Evolutionary conservation across 2,888 invertebrate species (phyloP).

Genomic region (Eucera pruinosa): DNA sequence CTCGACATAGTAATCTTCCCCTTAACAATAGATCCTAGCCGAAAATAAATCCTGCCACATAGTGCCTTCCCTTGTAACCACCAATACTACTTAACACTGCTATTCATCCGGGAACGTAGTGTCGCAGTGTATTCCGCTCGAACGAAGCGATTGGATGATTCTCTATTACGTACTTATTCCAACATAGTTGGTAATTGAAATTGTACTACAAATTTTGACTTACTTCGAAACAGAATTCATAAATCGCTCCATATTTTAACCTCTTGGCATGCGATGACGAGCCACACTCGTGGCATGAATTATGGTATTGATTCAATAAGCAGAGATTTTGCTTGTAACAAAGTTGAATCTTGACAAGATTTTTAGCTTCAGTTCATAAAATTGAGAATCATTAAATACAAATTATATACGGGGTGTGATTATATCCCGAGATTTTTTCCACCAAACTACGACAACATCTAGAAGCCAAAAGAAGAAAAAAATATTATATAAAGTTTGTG

Average conservation of each 20-base stretch:
- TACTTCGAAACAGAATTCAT: not conserved
- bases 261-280: too few species aligned
- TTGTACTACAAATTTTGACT: not conserved
- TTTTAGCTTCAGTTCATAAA: too few species aligned
- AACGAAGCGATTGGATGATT: conserved; percentile 22
- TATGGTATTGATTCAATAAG: too few species aligned
- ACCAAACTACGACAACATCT: too few species aligned
- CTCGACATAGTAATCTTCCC: conserved; percentile 15
- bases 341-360: too few species aligned
- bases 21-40: conserved; percentile 24
- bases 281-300: too few species aligned
- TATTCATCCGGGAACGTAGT: conserved; percentile 25
- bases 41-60: conserved; percentile 47
- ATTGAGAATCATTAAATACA: too few species aligned
- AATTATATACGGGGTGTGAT: too few species aligned
- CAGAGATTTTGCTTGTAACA: too few species aligned
- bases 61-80: conserved; percentile 49
- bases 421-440: too few species aligned
- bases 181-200: not conserved
- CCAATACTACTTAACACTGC: conserved; percentile 45
- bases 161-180: not conserved
- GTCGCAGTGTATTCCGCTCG: conserved; percentile 5
- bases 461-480: too few species aligned
- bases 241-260: not conserved
- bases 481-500: too few species aligned